Base-by-base conservation (phyloP, 2,113 vertebrate genomes). In the Burhinus oedicnemus region DNA sequence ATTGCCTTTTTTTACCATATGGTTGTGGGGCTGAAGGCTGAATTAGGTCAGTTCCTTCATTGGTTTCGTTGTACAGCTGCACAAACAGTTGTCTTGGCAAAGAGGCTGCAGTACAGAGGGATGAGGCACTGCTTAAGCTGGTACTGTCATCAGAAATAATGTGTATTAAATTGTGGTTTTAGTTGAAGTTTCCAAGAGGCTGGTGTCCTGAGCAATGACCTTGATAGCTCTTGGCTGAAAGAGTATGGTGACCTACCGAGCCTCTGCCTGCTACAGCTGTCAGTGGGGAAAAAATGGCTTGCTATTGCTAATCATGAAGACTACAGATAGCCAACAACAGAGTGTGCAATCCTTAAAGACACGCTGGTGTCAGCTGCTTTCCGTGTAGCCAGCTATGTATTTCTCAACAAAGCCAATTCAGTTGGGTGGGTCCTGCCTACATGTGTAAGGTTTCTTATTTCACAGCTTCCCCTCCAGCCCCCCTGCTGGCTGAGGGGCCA, bases 361-460 rank as follows among this genome's bases (percentile, higher is more conserved):
- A 32, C 10, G 0, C 27, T 34, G 32, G 12, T 12, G 17, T 27
- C 82, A 78, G 60, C 87, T 61, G 89, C 42, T 44, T 36, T 38
- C 29, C 0, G 0, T 60, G 93, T 57, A 62, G 90, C 40, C 2
- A 1, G 58, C 72, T 40, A 0, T 10, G 1, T 10, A 4, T 38
- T 90, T 89, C 61, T 57, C 79, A 69, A 69, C 76, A 94, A 16
- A 93, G 78, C 89, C 77, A 5, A 34, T 23, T 65, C 54, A 69
- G 83, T 30, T 66, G 30, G 64, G 64, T 54, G 62, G 71, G 52
- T 90, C 91, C 95, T 55, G 66, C 91, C 95, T 85, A 34, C 97
- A 88, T 83, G 90, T 92, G 87, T n/a, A 8, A 68, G 60, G 96
- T 94, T 96, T 96, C 93, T n/a, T 54, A 84, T 93, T 95, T 95